Evolutionary conservation across 2,797 vertebrate genomes (phyloP).

Genomic region (Gila robusta): DNA sequence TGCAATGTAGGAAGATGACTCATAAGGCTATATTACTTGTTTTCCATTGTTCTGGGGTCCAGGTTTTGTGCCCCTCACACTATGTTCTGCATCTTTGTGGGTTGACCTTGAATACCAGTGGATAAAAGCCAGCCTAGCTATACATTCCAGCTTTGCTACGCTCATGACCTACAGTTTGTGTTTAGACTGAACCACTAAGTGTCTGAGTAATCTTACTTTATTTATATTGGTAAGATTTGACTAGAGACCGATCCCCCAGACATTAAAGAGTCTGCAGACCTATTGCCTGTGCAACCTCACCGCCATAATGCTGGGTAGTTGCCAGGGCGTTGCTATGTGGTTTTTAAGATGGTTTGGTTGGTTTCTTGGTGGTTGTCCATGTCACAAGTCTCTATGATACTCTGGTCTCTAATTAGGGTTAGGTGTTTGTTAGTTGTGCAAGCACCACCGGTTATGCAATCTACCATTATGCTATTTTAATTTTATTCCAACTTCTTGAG

Average conservation of each 20-base stretch:
- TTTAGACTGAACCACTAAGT: background rate
- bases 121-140: slow-evolving; percentile 15
- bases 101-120: background rate
- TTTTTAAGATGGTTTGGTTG: background rate
- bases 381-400: background rate
- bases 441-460: background rate
- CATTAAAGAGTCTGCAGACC: background rate
- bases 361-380: background rate
- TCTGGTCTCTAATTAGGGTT: background rate
- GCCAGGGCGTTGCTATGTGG: background rate
- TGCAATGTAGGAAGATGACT: background rate
- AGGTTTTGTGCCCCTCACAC: slow-evolving; percentile 13
- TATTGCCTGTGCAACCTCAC: background rate
- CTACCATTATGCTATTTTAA: background rate
- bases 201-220: background rate
- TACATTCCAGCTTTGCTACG: background rate
- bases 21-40: background rate
- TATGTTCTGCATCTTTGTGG: slow-evolving; percentile 9
- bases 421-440: background rate
- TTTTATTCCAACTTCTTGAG: background rate
- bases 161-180: background rate
- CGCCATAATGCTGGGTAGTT: background rate
- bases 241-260: background rate
- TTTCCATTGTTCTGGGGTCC: background rate
- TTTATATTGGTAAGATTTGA: background rate